These are phyloP conservation scores for Oreortyx pictus DNA, from an alignment of 2,797 vertebrate species.

Conservation along the genomic window DNA sequence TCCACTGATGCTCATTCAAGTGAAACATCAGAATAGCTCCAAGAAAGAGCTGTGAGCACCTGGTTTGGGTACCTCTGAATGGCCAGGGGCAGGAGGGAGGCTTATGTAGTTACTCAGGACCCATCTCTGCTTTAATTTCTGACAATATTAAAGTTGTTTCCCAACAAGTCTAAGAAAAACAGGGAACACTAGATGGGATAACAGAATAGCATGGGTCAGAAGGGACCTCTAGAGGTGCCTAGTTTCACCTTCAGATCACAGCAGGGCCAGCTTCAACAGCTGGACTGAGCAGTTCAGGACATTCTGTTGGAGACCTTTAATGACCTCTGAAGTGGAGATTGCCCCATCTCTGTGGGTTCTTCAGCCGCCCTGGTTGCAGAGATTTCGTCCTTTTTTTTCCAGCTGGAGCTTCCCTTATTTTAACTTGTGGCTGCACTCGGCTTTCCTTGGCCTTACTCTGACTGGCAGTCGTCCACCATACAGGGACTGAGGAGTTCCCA, in stretches of 20 bases:
- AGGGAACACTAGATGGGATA: fast-evolving
- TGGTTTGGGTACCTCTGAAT: background rate
- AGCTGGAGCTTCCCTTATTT: background rate
- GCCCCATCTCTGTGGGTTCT: background rate
- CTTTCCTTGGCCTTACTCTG: background rate
- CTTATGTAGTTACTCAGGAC: background rate
- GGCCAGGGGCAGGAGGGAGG: background rate
- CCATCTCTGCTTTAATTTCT: background rate
- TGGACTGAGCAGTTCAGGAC: background rate
- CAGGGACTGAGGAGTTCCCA: background rate
- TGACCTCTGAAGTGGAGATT: background rate
- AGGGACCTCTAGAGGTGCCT: background rate
- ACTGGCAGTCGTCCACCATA: background rate
- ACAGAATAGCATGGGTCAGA: background rate
- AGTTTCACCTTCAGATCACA: background rate
- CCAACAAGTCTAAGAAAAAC: background rate
- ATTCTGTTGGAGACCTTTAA: fast-evolving
- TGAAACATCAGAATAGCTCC: background rate
- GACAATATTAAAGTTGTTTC: background rate
- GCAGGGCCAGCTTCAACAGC: background rate
- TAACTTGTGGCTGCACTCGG: background rate
- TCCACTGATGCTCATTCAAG: background rate
- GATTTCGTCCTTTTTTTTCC: background rate
- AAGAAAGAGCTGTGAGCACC: background rate
- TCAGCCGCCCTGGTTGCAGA: background rate